phyloP scores from a whole-genome alignment of 2,113 vertebrate genomes.

The Oreochromis aureus region DNA sequence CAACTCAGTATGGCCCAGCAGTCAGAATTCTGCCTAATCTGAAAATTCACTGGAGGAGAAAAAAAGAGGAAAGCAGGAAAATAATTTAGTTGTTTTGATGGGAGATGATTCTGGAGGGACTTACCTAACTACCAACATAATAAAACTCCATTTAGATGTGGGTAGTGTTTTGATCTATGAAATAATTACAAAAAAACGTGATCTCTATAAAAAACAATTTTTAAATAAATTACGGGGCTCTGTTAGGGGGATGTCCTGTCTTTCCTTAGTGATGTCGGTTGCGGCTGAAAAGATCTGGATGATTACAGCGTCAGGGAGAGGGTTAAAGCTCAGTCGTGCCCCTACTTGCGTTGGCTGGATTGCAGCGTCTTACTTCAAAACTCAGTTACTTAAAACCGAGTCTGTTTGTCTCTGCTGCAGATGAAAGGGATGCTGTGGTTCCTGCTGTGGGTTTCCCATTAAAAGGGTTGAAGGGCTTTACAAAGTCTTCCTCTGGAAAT shows the following conservation, averaged over 20 bases:
- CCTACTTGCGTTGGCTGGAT: background rate
- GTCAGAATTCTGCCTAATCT: conserved; percentile 22
- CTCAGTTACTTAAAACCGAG: conserved; percentile 37
- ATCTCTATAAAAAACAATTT: background rate
- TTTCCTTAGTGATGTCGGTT: background rate
- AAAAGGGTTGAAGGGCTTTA: background rate
- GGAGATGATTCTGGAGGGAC: background rate
- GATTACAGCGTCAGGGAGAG: conserved; percentile 24
- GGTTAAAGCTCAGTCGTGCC: background rate
- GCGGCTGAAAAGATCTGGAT: conserved; percentile 2
- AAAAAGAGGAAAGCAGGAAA: conserved; percentile 1
- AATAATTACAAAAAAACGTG: background rate
- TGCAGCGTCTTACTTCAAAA: conserved; percentile 2
- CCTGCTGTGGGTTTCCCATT: background rate
- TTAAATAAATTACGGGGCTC: background rate
- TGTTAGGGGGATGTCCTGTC: background rate
- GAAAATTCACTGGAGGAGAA: conserved; percentile 45
- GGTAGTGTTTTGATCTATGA: background rate
- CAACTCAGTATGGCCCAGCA: background rate
- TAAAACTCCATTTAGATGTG: background rate
- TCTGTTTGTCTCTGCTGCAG: conserved; percentile 1
- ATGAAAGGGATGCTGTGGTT: background rate
- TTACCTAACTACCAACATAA: background rate
- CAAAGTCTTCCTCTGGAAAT: background rate
- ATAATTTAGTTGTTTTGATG: conserved; percentile 10